Base-by-base conservation (phyloP, 2,113 vertebrate species). In the Oreocharis arfaki region DNA sequence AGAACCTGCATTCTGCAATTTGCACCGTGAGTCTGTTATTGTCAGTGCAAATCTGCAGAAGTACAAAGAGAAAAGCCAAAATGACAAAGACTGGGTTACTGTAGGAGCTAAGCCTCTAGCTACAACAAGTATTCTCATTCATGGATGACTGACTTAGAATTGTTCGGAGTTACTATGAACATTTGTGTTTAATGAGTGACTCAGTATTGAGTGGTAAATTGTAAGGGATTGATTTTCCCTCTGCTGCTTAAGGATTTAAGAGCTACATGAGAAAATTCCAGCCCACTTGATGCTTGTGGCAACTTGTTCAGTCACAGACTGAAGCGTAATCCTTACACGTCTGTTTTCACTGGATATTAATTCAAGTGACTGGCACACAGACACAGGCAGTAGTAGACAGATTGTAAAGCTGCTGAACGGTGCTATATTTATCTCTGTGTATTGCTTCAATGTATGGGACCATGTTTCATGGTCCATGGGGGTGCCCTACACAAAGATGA, bases 401-500 rank as follows among this genome's bases (percentile, higher is more conserved):
- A 60, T 7, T 59, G 52, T 3, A 2, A 65, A 77, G 28, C 1
- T 81, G 28, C 50, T 74, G 26, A 50, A 50, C 0, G 0, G 28
- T 55, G 26, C 28, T 61, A 0, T 33, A 35, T 67, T 81, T 74
- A 10, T 70, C 52, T 57, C 71, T 59, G 16, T 90, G 18, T 76
- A 41, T 49, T 77, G 23, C n/a, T 68, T 86, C 14, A 10, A 6
- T 49, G 24, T 19, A 26, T 41, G 27, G 39, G n/a, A 64, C 68
- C 4, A 1, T 44, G 42, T 65, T 76, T 86, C 18, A 18, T 17
- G 27, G 28, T 49, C 83, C 57, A 22, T 10, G 68, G 37, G 49
- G 44, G 28, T 70, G 33, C 11, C 28, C 19, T 55, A 33, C 21
- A 27, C 23, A 35, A 55, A 84, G 16, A 18, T n/a, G 12, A 52